These are phyloP conservation scores for Macrobrachium nipponense DNA, from an alignment of 1,140 invertebrate genomes.

Conservation along the genomic window DNA sequence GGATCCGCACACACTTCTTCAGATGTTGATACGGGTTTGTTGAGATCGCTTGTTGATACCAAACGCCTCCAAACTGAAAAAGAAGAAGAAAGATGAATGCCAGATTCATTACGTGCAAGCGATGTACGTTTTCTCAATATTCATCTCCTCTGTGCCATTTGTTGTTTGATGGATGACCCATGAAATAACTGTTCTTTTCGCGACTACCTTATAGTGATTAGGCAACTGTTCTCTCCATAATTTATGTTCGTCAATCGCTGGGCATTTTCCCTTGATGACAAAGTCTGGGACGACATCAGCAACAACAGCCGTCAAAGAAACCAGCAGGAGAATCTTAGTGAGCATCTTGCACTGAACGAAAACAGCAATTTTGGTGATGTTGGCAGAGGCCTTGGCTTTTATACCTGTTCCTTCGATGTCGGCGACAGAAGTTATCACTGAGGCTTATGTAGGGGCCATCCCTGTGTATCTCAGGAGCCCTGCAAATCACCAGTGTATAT, in stretches of 20 bases:
- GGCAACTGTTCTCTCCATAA: slow-evolving; percentile 7
- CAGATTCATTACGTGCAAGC: neutral
- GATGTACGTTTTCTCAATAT: neutral
- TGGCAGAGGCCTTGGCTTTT: neutral
- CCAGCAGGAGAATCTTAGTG: neutral
- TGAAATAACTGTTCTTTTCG: no score
- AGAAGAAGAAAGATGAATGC: neutral
- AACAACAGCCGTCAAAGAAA: neutral
- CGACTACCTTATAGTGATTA: slow-evolving; percentile 16
- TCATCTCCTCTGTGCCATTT: neutral
- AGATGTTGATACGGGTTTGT: slow-evolving; percentile 17
- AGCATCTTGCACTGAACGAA: neutral
- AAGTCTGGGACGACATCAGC: slow-evolving; percentile 37
- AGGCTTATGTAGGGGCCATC: no score
- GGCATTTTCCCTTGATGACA: slow-evolving; percentile 21
- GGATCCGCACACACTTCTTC: neutral
- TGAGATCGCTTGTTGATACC: slow-evolving; percentile 7
- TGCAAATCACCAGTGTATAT: no score
- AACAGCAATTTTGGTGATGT: neutral
- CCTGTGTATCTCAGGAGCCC: no score
- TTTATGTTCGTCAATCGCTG: neutral
- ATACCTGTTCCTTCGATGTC: neutral
- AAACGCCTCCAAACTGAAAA: slow-evolving; percentile 25
- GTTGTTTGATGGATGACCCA: neutral
- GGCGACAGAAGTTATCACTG: neutral